Percentiles rank a stretch among this genome's conserved stretches.
Conservation (phyloP, 2,797 vertebrate species). For the Crocidura indochinensis region DNA sequence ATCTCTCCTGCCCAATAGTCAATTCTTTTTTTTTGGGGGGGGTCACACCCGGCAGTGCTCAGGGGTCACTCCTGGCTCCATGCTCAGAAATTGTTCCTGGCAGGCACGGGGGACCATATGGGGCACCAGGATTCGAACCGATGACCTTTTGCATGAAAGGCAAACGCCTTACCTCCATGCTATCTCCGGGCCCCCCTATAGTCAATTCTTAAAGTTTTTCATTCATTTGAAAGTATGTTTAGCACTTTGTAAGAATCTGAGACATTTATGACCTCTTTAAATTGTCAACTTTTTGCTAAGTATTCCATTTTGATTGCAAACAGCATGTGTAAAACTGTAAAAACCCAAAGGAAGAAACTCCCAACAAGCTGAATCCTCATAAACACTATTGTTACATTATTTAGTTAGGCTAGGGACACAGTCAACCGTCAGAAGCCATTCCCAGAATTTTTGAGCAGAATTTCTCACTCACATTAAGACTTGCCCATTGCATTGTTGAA, state of each 20-base stretch:
- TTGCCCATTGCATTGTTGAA: background rate
- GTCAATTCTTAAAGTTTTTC: conserved; percentile 7
- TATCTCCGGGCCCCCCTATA: too few species aligned
- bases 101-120: too few species aligned
- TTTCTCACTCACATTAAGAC: conserved; percentile 4
- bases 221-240: conserved; percentile 28
- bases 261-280: conserved; percentile 51
- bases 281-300: conserved; percentile 49
- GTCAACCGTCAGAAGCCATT: conserved; percentile 47
- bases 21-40: too few species aligned
- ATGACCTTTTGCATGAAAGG: too few species aligned
- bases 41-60: too few species aligned
- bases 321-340: background rate
- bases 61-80: too few species aligned
- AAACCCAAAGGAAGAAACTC: background rate
- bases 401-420: background rate
- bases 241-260: conserved; percentile 11
- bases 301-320: background rate
- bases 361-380: conserved; percentile 25
- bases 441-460: conserved; percentile 22
- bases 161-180: too few species aligned
- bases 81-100: too few species aligned
- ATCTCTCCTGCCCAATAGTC: too few species aligned
- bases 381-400: background rate
- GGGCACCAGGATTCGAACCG: too few species aligned